Base-by-base conservation (phyloP, 2,888 invertebrate species). In the Arctia plantaginis region DNA sequence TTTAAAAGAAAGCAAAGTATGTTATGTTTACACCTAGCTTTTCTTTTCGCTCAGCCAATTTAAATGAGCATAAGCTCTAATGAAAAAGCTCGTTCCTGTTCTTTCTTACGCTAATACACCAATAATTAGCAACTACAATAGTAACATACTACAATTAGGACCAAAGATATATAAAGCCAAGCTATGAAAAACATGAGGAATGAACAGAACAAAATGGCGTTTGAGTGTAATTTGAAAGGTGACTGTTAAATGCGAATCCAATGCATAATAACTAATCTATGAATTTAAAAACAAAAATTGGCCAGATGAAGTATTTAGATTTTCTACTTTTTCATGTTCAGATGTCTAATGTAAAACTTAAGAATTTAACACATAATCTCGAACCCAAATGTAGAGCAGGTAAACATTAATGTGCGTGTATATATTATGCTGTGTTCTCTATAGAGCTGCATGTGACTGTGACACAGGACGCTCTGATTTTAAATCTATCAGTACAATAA, bases 361-460 rank as follows among this genome's bases (percentile, higher is more conserved):
- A 39, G 1, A 74, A 51, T 51, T 62, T 18, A 13, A 66, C 13
- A 39, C 39, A 44, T 12, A 51, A 41, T 55, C 30, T 71, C n/a
- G n/a, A 35, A 67, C 47, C 27, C 62, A 67, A 71, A 70, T 66
- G n/a, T 64, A 62, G 64, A 51, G 47, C 27, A 68, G 44, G 62
- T 72, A 71, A 73, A 68, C 71, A 71, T 27, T 39, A 39, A 64
- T 77, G 55, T 75, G 51, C 68, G 39, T 64, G n/a, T 73, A 69
- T 47, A 33, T 30, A 66, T 30, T 44, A 41, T 10, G 68, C 51
- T 67, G 70, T 68, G 70, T 30, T 64, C 66, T 23, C 71, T 20
- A n/a, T 73, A 51, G 66, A 71, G 64, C n/a, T 72, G 74, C 69
- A 76, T 64, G 47, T 70, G 33, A 72, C 66, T 66, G 73, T 64